Evolutionary conservation across 2,113 vertebrate species (phyloP), one percentile per base, ranked within the genome.

Genomic region (Misgurnus mizolepis): DNA sequence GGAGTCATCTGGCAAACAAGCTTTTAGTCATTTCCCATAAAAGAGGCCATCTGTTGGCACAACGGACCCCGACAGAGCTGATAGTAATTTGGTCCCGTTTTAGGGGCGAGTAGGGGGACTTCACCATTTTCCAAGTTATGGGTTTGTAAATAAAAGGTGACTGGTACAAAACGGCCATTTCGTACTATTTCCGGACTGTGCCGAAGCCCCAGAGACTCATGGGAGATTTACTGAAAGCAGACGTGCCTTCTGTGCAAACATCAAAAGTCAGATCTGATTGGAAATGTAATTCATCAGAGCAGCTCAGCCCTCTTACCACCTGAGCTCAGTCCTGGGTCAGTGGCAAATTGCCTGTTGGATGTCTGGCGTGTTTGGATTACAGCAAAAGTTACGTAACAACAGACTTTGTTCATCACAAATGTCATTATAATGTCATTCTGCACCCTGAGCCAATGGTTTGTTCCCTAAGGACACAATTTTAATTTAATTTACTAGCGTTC

Each of bases 11-110:
- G 73, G 39, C 56, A 81, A 73, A 78, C 72, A 61, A 73, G 18
- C 43, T 67, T 74, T 81, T 39, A 69, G 39, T 81, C 69, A 84
- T 67, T 81, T 84, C 53, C 72, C 70, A 50, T 81, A 78, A 78
- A 81, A 67, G 58, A 74, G 76, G 41, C 74, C 83, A 81, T 81
- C 83, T 81, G 83, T 68, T 84, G 68, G 74, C 79, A 58, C 72
- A 45, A 50, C 43, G 11, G 68, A 73, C 55, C 43, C 62, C 22
- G 58, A 80, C 39, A 65, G 61, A 9, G 10, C 55, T 40, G 60
- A 70, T 70, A 67, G 4, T 77, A 58, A 80, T 72, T 69, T 70
- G 72, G 55, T 27, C 53, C 12, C 3, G 58, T 62, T 75, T 18
- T 17, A 61, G 50, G 65, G 39, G 50, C 64, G 50, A 27, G 65